phyloP scores from a whole-genome alignment of 30 jellyfish, hydroid and myxozoan species.

The Chrysaora quinquecirrha region DNA sequence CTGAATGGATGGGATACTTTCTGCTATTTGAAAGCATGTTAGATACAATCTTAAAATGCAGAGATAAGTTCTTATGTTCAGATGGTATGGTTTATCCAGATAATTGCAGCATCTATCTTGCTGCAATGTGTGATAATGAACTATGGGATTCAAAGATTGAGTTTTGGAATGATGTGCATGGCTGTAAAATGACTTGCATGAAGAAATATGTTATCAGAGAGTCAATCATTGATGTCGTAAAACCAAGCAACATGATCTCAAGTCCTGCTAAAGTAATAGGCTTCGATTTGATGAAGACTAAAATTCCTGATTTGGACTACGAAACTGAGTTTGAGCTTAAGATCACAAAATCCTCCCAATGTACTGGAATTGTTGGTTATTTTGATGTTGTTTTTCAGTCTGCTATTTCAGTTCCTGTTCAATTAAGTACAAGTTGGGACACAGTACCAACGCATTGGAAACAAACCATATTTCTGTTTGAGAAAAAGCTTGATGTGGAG shows the following conservation, averaged over 20 bases:
- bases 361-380: conserved; percentile 88
- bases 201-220: conserved; percentile 79
- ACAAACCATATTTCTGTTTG: conserved; percentile 85
- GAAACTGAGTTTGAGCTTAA: conserved; percentile 52
- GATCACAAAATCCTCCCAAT: conserved; percentile 29
- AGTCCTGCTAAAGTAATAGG: conserved; percentile 50
- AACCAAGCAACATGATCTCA: conserved; percentile 46
- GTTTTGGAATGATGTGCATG: conserved; percentile 93
- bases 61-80: conserved; percentile 70
- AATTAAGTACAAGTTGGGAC: conserved; percentile 83
- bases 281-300: conserved; percentile 68
- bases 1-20: conserved; percentile 99
- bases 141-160: conserved; percentile 62
- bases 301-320: conserved; percentile 65
- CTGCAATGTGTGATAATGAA: conserved; percentile 76
- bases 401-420: conserved; percentile 31
- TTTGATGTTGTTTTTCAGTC: conserved; percentile 77
- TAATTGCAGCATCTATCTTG: conserved; percentile 60
- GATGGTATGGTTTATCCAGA: conserved; percentile 86
- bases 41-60: conserved; percentile 76
- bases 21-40: conserved; percentile 95
- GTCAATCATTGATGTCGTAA: conserved; percentile 73
- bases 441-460: conserved; percentile 93
- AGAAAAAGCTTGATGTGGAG: conserved; percentile 37
- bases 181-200: conserved; percentile 87